Base-by-base conservation (phyloP, 1,140 invertebrate species). In the Drosophila kohkoa region DNA sequence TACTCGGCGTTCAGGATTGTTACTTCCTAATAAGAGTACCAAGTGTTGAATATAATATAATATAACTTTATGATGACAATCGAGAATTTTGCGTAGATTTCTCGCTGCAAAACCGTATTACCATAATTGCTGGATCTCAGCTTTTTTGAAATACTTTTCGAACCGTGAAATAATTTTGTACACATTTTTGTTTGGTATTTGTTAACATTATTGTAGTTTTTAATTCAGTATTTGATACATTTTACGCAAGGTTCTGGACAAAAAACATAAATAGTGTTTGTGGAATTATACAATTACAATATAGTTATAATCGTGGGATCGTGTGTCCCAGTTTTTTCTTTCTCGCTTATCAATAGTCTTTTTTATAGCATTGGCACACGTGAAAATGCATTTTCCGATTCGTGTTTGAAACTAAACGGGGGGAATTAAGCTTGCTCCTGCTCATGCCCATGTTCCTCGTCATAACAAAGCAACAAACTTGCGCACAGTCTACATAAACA, bases 181-280 rank as follows among this genome's bases (percentile, higher is more conserved):
- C 6, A 10, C 7, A 38, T 2, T 32, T 10, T 38, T n/a, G 13
- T 30, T 25, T 20, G 1, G 2, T 38, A 38, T 38, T 8, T 30
- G 45, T 52, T 81, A 82, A 81, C 83, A 86, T 81, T 83, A 83
- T 64, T 71, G 66, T 77, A 65, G 43, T 69, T 77, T 85, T 85
- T 83, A 77, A 72, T 79, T 83, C 67, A 68, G 80, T 89, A 88
- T 87, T 89, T 83, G 82, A 89, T 88, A 87, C 83, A 87, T 83
- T 77, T 52, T 80, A 87, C 82, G 76, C 79, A 80, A 70, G 71
- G 60, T 77, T 77, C 51, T 46, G 54, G 60, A 63, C 38, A 79
- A 76, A 73, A 72, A 73, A 72, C 60, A 64, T 52, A 71, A 70
- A 38, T 59, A 74, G 8, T 66, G n/a, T 43, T 43, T 43, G 35